Conservation (phyloP, 2,888 invertebrate genomes). For the Amaurobius ferox region DNA sequence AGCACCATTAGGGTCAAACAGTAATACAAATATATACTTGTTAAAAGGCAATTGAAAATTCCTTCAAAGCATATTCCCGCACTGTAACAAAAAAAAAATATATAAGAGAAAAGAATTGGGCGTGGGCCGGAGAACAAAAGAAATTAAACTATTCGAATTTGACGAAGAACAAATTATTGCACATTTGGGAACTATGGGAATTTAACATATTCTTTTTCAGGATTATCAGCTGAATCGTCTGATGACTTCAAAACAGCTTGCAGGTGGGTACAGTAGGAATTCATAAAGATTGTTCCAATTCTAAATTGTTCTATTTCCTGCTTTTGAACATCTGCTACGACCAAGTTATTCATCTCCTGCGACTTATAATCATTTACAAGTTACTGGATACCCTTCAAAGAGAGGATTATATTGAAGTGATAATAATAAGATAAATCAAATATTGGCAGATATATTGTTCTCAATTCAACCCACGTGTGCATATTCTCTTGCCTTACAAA, state of each 20-base stretch:
- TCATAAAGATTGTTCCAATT: neutral
- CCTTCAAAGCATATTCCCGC: no score
- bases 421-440: no score
- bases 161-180: neutral
- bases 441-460: no score
- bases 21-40: no score
- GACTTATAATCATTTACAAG: neutral
- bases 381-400: neutral
- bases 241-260: neutral
- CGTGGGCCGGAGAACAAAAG: neutral
- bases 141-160: neutral
- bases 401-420: neutral
- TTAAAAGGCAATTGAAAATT: no score
- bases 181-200: neutral
- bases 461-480: no score
- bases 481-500: no score
- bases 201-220: neutral
- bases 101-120: no score
- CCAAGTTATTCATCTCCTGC: neutral
- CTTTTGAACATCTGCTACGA: conserved; percentile 6
- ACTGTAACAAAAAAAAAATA: no score
- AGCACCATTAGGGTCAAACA: no score
- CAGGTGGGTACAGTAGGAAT: neutral
- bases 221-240: neutral
- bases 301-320: neutral